phyloP scores from a whole-genome alignment of 2,113 vertebrate genomes.

The Myotis lucifugus region DNA sequence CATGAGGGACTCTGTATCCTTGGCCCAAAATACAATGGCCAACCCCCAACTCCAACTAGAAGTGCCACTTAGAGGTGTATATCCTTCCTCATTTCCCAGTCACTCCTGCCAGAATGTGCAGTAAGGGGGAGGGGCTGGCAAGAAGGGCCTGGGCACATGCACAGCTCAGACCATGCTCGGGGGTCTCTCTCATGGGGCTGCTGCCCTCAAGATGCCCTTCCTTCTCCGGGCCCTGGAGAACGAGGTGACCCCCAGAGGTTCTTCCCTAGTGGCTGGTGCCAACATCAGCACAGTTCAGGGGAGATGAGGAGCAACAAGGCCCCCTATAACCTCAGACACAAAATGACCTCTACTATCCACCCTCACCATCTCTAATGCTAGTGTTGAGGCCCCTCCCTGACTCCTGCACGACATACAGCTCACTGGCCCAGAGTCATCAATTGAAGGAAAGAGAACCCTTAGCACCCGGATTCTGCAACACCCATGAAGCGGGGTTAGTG shows the following conservation, averaged over 20 bases:
- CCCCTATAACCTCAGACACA: background rate
- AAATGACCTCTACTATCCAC: background rate
- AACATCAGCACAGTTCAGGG: background rate
- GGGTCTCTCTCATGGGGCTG: background rate
- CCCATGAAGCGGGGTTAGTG: background rate
- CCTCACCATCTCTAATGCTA: background rate
- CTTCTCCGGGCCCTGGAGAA: background rate
- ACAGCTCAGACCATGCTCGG: background rate
- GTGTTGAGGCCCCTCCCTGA: background rate
- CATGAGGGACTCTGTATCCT: background rate
- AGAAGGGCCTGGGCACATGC: rapidly evolving
- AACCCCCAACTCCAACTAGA: background rate
- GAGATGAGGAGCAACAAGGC: background rate
- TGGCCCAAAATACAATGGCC: background rate
- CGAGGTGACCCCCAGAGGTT: background rate
- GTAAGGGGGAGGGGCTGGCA: too few species aligned
- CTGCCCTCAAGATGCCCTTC: background rate
- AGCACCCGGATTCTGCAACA: background rate
- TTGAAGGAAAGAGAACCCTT: background rate
- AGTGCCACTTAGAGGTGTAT: background rate
- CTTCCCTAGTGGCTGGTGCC: background rate
- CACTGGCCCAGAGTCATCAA: background rate
- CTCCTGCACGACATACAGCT: background rate
- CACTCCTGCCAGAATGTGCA: background rate
- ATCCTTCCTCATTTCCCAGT: background rate